Conservation (phyloP, 2,888 invertebrate species). For the Drosophila infuscata region DNA sequence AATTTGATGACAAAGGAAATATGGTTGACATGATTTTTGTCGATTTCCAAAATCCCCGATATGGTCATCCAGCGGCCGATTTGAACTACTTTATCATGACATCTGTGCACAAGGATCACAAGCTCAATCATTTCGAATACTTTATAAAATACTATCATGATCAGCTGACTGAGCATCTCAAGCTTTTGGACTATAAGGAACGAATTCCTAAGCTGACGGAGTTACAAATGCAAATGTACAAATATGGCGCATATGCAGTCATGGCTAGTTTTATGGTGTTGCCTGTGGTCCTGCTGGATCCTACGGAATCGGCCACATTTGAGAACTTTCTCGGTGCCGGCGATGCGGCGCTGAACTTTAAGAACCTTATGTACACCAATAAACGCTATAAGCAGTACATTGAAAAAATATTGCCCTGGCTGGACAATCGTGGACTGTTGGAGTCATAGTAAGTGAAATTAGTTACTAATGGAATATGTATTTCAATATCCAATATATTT, state of each 20-base stretch:
- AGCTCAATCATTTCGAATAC: conserved; percentile 78
- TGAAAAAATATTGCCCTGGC: conserved; percentile 77
- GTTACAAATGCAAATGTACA: conserved; percentile 68
- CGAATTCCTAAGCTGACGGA: conserved; percentile 70
- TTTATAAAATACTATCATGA: conserved; percentile 81
- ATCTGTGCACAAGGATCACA: conserved; percentile 77
- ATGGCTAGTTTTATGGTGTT: conserved; percentile 48
- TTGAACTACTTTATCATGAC: conserved; percentile 80
- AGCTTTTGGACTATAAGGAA: conserved; percentile 72
- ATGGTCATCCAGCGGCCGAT: conserved; percentile 74
- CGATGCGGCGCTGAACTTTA: conserved; percentile 52
- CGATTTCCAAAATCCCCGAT: conserved; percentile 80
- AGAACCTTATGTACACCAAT: conserved; percentile 66
- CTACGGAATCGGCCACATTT: conserved; percentile 73
- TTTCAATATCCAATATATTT: not conserved
- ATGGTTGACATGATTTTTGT: conserved; percentile 74
- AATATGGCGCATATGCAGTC: conserved; percentile 67
- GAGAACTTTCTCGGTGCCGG: conserved; percentile 69
- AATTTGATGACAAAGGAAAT: conserved; percentile 62
- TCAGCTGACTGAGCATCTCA: conserved; percentile 70
- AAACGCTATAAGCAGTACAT: conserved; percentile 72
- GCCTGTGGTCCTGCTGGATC: conserved; percentile 78
- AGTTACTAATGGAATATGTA: not conserved
- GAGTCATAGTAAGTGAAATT: conserved; percentile 57
- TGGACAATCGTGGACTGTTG: conserved; percentile 79